Evolutionary conservation across 2,888 invertebrate species (phyloP).

Genomic region (Sphaerophoria rueppellii): DNA sequence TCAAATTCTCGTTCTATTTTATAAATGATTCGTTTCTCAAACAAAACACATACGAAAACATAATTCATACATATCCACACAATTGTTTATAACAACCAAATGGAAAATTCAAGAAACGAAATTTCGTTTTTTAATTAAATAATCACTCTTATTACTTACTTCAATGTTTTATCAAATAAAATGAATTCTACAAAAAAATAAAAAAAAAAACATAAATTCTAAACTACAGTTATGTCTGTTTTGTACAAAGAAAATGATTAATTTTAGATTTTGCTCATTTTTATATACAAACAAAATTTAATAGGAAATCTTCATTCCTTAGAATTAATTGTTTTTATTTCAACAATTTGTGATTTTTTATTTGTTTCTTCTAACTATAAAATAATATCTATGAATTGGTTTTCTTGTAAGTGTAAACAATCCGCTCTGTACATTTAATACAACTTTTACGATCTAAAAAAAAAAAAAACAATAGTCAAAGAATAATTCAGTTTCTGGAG

Average conservation of each 20-base stretch:
- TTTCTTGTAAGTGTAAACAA: slow-evolving; percentile 34
- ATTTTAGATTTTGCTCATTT: neutral
- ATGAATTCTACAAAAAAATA: slow-evolving; percentile 2
- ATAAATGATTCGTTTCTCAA: too few relatives aligned
- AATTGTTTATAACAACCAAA: neutral
- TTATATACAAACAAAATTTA: slow-evolving; percentile 24
- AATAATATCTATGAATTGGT: slow-evolving; percentile 41
- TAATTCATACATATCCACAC: too few relatives aligned
- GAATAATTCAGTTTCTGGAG: slow-evolving; percentile 1
- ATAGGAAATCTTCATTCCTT: neutral
- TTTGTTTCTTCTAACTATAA: slow-evolving; percentile 66
- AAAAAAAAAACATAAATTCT: slow-evolving; percentile 1
- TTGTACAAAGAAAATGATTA: slow-evolving; percentile 21
- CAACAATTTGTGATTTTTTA: slow-evolving; percentile 9
- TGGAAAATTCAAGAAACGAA: neutral
- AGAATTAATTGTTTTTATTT: too few relatives aligned
- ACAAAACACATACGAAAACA: too few relatives aligned
- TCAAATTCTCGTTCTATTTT: too few relatives aligned
- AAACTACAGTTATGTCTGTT: slow-evolving; percentile 16
- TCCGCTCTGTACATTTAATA: slow-evolving; percentile 46
- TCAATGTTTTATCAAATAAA: neutral
- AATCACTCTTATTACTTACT: slow-evolving; percentile 28
- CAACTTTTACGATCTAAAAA: slow-evolving; percentile 8
- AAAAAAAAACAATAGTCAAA: slow-evolving; percentile 16
- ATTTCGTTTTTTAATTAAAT: neutral